Conservation (phyloP, 2,888 invertebrate species). For the Acronicta aceris region DNA sequence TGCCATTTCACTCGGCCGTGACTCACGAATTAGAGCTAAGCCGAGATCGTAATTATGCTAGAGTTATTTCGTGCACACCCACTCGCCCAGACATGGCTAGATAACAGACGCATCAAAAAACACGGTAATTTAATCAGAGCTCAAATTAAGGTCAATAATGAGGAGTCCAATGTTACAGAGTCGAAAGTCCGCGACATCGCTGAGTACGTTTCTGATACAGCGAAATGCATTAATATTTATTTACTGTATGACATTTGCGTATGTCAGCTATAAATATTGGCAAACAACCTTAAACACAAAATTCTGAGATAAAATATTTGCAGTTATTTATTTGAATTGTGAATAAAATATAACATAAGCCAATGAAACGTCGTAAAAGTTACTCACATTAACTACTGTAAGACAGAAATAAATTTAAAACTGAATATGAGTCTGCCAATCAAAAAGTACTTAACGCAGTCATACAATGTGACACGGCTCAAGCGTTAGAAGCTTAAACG, state of each 20-base stretch:
- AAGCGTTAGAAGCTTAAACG: slow-evolving; percentile 60
- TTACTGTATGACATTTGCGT: slow-evolving; percentile 40
- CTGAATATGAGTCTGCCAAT: slow-evolving; percentile 37
- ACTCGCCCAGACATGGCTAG: slow-evolving; percentile 69
- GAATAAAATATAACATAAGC: slow-evolving; percentile 36
- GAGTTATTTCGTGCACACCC: slow-evolving; percentile 83
- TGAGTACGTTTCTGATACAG: slow-evolving; percentile 34
- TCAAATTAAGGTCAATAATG: slow-evolving; percentile 77
- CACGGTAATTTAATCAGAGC: slow-evolving; percentile 75
- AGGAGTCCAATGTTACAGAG: slow-evolving; percentile 48
- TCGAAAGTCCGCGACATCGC: slow-evolving; percentile 50
- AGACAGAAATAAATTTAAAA: slow-evolving; percentile 24
- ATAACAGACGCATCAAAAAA: slow-evolving; percentile 73
- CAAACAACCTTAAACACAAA: slow-evolving; percentile 41
- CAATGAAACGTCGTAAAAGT: slow-evolving; percentile 15
- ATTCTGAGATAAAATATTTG: slow-evolving; percentile 25
- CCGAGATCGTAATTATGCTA: slow-evolving; percentile 84
- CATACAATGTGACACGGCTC: slow-evolving; percentile 45
- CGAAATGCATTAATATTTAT: slow-evolving; percentile 46
- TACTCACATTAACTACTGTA: slow-evolving; percentile 12
- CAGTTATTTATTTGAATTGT: slow-evolving; percentile 36
- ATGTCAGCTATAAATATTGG: slow-evolving; percentile 52
- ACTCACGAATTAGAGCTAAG: slow-evolving; percentile 88
- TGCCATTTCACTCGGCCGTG: slow-evolving; percentile 86
- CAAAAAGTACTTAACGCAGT: slow-evolving; percentile 38